Conservation (phyloP, 2,113 vertebrate species). For the Sciurus niger region DNA sequence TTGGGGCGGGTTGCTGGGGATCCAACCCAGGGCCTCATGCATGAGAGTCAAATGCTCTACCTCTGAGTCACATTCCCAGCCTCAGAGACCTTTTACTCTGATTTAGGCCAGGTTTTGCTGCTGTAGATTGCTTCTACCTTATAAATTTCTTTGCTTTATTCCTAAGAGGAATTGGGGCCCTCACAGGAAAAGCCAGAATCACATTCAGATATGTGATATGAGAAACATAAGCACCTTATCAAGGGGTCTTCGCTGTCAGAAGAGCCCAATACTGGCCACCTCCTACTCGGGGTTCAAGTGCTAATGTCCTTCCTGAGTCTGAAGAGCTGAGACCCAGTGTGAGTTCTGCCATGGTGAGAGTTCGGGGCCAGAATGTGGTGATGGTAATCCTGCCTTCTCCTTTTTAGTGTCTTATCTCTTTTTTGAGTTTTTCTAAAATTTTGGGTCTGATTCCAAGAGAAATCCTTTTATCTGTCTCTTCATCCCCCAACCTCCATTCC, state of each 20-base stretch:
- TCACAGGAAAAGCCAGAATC: neutral
- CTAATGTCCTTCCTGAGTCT: neutral
- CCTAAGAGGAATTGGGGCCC: neutral
- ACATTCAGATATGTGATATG: neutral
- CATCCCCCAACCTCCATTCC: neutral
- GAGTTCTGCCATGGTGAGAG: neutral
- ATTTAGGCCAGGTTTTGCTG: slow-evolving; percentile 6
- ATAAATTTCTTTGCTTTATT: slow-evolving; percentile 23
- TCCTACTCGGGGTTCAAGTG: too few species aligned
- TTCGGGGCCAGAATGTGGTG: neutral
- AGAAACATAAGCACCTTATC: neutral
- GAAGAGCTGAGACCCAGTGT: neutral
- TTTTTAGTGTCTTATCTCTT: neutral
- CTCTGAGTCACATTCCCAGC: neutral
- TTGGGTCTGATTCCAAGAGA: neutral
- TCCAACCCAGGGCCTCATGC: neutral
- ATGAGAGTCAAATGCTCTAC: neutral
- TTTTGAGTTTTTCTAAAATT: neutral
- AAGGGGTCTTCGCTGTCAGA: neutral
- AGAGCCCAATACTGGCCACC: too few species aligned
- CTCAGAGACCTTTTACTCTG: neutral
- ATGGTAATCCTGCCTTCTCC: neutral
- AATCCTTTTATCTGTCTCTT: neutral
- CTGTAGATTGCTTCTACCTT: neutral
- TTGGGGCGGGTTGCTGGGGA: neutral